Percentiles rank a stretch among this genome's conserved stretches.
Evolutionary conservation across 1,140 invertebrate genomes (phyloP).

Genomic region (Philopotamus ludificatus): DNA sequence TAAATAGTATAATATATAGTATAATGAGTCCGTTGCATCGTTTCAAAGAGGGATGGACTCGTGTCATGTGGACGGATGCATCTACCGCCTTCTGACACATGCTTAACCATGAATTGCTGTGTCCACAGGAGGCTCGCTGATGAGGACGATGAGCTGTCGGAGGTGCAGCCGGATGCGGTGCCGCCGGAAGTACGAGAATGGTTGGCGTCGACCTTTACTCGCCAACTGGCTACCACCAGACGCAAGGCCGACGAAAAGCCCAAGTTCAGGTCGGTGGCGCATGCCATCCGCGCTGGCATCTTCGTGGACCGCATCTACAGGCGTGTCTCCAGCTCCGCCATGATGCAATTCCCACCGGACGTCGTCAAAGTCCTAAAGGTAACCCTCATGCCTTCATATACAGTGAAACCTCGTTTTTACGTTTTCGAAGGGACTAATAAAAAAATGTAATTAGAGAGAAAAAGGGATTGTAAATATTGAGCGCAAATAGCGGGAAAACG

Average conservation of each 20-base stretch:
- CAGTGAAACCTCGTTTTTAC: too few relatives aligned
- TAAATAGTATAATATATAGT: too few relatives aligned
- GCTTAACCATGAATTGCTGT: too few relatives aligned
- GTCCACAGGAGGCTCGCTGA: conserved; percentile 73
- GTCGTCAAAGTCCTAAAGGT: conserved; percentile 88
- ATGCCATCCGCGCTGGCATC: conserved; percentile 94
- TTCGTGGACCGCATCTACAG: conserved; percentile 96
- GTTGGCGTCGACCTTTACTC: conserved; percentile 96
- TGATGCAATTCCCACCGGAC: conserved; percentile 87
- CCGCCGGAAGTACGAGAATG: conserved; percentile 95
- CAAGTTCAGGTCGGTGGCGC: conserved; percentile 93
- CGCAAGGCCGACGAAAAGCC: conserved; percentile 77
- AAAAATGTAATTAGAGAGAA: too few relatives aligned
- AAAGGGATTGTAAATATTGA: too few relatives aligned
- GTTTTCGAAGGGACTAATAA: too few relatives aligned
- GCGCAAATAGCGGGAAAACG: too few relatives aligned
- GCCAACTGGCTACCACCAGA: conserved; percentile 75
- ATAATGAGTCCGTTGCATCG: too few relatives aligned
- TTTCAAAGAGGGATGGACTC: too few relatives aligned
- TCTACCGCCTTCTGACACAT: too few relatives aligned
- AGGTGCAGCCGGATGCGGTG: conserved; percentile 93
- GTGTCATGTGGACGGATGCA: too few relatives aligned
- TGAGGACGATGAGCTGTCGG: conserved; percentile 87
- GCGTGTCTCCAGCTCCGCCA: conserved; percentile 78
- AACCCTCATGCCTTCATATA: conserved; percentile 41